Percentiles rank a stretch among this genome's conserved stretches.
Evolutionary conservation across 64 coral and sea anemone species (phyloP).

Genomic region (Actinia equina): DNA sequence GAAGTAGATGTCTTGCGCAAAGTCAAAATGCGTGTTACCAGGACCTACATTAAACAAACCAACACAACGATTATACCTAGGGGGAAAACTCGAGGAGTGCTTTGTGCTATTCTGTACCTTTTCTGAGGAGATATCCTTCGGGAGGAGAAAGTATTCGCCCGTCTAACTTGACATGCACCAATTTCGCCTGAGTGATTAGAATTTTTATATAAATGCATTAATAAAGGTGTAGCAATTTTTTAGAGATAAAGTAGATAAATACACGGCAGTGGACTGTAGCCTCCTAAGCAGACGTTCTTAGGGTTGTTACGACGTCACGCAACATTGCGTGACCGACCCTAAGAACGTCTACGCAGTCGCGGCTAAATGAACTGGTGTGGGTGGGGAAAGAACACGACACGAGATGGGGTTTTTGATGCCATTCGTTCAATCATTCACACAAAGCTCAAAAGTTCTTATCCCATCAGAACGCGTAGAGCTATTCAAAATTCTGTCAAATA

Average conservation of each 20-base stretch:
- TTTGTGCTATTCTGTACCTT: conserved; percentile 45
- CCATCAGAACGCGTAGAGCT: too few relatives aligned
- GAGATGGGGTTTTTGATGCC: too few relatives aligned
- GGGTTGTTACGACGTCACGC: too few relatives aligned
- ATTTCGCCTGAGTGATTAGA: conserved; percentile 43
- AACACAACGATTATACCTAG: not conserved
- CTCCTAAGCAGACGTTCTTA: too few relatives aligned
- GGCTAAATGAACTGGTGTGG: too few relatives aligned
- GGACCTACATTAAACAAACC: conserved; percentile 38
- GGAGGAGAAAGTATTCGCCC: conserved; percentile 53
- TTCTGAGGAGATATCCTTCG: conserved; percentile 82
- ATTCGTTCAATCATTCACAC: too few relatives aligned
- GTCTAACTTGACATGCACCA: conserved; percentile 76
- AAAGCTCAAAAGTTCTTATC: too few relatives aligned
- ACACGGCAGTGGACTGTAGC: too few relatives aligned
- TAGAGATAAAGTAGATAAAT: too few relatives aligned
- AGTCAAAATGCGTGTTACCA: conserved; percentile 87
- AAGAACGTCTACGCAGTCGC: too few relatives aligned
- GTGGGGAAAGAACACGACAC: not conserved
- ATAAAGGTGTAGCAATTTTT: too few relatives aligned
- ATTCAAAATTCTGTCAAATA: not conserved
- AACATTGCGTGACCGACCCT: too few relatives aligned
- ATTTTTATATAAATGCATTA: not conserved
- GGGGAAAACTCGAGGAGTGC: not conserved
- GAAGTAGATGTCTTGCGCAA: conserved; percentile 93